Percentiles rank a stretch among this genome's conserved stretches.
These are phyloP conservation scores for Agriopis leucophaearia DNA, from an alignment of 2,888 invertebrate species.

Conservation along the genomic window DNA sequence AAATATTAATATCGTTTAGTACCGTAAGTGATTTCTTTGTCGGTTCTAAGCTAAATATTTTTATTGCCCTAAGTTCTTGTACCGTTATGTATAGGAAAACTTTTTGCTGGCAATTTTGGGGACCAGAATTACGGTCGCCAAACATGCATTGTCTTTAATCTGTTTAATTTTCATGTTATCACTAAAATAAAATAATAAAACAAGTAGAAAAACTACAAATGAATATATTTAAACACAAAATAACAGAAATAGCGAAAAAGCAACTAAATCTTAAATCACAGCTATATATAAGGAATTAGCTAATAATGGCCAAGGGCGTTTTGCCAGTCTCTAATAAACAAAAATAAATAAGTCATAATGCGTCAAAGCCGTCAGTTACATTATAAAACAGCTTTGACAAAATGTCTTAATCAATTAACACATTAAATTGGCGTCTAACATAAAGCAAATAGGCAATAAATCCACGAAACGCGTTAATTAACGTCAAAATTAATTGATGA, in stretches of 20 bases:
- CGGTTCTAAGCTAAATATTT: conserved; percentile 54
- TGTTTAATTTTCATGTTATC: conserved; percentile 2
- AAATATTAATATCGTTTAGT: conserved; percentile 61
- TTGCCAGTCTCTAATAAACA: conserved; percentile 14
- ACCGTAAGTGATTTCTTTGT: conserved; percentile 48
- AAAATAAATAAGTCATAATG: conserved; percentile 34
- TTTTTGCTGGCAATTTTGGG: conserved; percentile 27
- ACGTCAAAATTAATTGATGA: conserved; percentile 53
- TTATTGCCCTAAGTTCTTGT: conserved; percentile 61
- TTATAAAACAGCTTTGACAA: conserved; percentile 35
- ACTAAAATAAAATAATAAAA: not conserved
- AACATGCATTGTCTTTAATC: conserved; percentile 15
- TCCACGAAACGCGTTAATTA: conserved; percentile 59
- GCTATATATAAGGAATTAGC: not conserved
- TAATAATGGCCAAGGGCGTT: conserved; percentile 26
- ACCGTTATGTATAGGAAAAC: conserved; percentile 58
- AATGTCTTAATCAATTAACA: conserved; percentile 45
- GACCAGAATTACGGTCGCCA: too few relatives aligned
- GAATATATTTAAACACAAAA: not conserved
- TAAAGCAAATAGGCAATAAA: conserved; percentile 55
- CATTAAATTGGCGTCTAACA: conserved; percentile 44
- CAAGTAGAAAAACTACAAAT: not conserved
- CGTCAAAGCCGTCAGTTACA: conserved; percentile 35
- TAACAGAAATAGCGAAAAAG: not conserved
- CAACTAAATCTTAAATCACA: not conserved